Base-by-base conservation (phyloP, 64 coral and sea anemone species). In the Stichodactyla mertensii region DNA sequence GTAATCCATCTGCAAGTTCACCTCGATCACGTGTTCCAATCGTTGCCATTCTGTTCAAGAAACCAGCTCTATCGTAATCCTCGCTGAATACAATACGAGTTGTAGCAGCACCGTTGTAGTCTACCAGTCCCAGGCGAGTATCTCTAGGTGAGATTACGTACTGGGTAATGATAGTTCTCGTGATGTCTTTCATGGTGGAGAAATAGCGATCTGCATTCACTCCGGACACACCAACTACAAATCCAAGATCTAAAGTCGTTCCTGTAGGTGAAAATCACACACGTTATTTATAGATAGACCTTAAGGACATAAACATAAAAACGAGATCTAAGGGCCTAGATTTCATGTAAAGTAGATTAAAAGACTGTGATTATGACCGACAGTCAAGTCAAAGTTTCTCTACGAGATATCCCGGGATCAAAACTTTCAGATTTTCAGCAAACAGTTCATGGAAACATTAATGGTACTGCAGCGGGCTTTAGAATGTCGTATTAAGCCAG, bases 221-320 rank as follows among this genome's bases (percentile, higher is more conserved):
- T 66, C 71, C 88, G 4, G 88, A 84, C 28, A 86, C 86, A 16
- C 94, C 97, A 15, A 99, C 87, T 2, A 58, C 90, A 82, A 99
- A 99, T 6, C 85, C 93, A 16, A 99, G 52, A 64, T 99, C 97
- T 51, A 95, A 66, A 23, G 91, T 64, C 79, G 90, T 97, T 27
- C 85, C 94, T 97, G 79, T 16, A 70, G 18, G 57, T 19, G 15
- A 83, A 54, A 27, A 4, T 71, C 7, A 57, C 82, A 83, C 2
- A 55, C 13, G 16, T 52, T 12, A 28, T 78, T 79, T 79, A 16
- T 11, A 15, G 2, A 79, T 31, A 31, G 1, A 31, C 28, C 28
- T 31, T 31, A 0, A 31, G 0, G 28, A 31, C 28, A 31, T 31
- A 31, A 31, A 31, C 28, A 31, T 31, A 1, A 31, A 31, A 31